Percentiles rank a stretch among this genome's conserved stretches.
Evolutionary conservation across 2,888 invertebrate species (phyloP).

Genomic region (Limnephilus rhombicus): DNA sequence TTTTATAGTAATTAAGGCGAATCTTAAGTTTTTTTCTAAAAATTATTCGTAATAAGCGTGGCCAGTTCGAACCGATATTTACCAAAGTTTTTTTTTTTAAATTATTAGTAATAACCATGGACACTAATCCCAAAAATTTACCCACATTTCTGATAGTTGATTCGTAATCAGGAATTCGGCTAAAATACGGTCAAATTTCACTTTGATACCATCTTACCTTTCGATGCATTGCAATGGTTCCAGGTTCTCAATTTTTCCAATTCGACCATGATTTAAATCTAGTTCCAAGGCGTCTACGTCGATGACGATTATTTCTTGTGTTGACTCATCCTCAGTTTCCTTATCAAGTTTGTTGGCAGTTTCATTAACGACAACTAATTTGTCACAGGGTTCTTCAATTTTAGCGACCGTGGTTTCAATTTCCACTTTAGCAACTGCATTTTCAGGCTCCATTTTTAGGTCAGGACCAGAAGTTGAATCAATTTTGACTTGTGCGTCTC

Average conservation of each 20-base stretch:
- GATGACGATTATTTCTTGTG: slow-evolving; percentile 81
- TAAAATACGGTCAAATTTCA: neutral
- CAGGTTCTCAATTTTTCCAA: slow-evolving; percentile 90
- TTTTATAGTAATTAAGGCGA: no score
- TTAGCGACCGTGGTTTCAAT: neutral
- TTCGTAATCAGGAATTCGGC: neutral
- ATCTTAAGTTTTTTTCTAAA: no score
- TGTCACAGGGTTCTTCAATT: slow-evolving; percentile 19
- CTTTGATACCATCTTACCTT: slow-evolving; percentile 71
- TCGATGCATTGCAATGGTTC: slow-evolving; percentile 87
- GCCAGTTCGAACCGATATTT: no score
- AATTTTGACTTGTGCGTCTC: slow-evolving; percentile 35
- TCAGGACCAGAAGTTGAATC: neutral
- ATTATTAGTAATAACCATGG: no score
- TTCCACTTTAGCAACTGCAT: neutral
- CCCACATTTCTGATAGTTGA: neutral
- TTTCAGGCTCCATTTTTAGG: neutral
- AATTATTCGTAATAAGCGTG: no score
- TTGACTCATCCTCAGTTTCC: slow-evolving; percentile 68
- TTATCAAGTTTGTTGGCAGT: neutral
- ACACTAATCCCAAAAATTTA: no score
- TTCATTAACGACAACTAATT: slow-evolving; percentile 31
- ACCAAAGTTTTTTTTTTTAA: no score
- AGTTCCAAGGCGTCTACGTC: slow-evolving; percentile 84
- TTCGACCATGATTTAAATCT: slow-evolving; percentile 94